Conservation (phyloP, 2,888 invertebrate species). For the Thalpophila matura region DNA sequence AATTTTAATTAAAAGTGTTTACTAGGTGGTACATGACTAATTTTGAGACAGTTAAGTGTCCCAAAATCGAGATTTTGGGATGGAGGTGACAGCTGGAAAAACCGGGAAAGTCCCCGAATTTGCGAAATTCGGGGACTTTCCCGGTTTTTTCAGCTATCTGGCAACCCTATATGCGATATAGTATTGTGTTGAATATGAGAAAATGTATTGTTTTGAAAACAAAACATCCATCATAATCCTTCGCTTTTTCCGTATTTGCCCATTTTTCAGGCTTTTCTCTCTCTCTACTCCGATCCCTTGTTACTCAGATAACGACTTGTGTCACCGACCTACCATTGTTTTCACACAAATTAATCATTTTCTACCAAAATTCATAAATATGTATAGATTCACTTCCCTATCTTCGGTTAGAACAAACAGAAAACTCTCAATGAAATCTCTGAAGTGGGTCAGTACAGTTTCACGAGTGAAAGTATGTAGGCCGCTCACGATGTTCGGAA, state of each 20-base stretch:
- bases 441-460: not conserved
- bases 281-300: not conserved
- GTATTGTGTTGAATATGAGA: too few relatives aligned
- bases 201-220: too few relatives aligned
- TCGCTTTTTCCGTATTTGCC: not conserved
- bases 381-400: conserved; percentile 3
- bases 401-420: conserved; percentile 15
- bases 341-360: conserved; percentile 40
- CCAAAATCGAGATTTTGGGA: too few relatives aligned
- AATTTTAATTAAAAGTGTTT: too few relatives aligned
- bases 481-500: not conserved
- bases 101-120: too few relatives aligned
- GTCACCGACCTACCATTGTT: not conserved
- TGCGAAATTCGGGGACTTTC: too few relatives aligned
- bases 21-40: too few relatives aligned
- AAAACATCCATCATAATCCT: too few relatives aligned
- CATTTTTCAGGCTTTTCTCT: conserved; percentile 10
- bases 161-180: too few relatives aligned
- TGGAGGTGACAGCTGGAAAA: too few relatives aligned
- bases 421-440: conserved; percentile 20
- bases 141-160: too few relatives aligned
- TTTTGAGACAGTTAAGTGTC: too few relatives aligned
- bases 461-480: conserved; percentile 1
- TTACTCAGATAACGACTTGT: not conserved
- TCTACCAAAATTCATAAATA: conserved; percentile 26